These are phyloP conservation scores for Apamea crenata DNA, from an alignment of 2,888 invertebrate species.

Conservation along the genomic window DNA sequence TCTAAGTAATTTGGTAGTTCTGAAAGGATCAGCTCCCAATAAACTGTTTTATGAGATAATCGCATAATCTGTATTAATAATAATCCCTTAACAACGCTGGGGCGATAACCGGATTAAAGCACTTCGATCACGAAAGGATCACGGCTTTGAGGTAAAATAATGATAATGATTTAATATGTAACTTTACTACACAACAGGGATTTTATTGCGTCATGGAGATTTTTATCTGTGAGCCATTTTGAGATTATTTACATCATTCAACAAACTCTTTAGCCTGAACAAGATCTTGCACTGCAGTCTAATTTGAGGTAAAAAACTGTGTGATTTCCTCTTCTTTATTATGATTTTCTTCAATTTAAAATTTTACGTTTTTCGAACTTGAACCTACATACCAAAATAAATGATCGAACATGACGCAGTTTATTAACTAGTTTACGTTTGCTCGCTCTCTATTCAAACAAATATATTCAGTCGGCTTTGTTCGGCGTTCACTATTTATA, in stretches of 20 bases:
- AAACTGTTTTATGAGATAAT: conserved; percentile 55
- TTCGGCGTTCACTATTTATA: conserved; percentile 43
- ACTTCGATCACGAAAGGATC: conserved; percentile 24
- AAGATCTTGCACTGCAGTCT: not conserved
- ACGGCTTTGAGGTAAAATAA: conserved; percentile 11
- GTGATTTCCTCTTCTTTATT: not conserved
- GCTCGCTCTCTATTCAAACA: conserved; percentile 36
- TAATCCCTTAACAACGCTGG: conserved; percentile 55
- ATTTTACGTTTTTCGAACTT: not conserved
- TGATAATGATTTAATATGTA: not conserved
- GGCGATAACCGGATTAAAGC: conserved; percentile 46
- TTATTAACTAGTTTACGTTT: conserved; percentile 28
- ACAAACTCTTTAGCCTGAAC: not conserved
- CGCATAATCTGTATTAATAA: conserved; percentile 61
- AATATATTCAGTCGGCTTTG: conserved; percentile 38
- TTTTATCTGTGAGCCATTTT: not conserved
- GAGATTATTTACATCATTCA: not conserved
- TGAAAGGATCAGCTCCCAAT: conserved; percentile 49
- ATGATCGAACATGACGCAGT: conserved; percentile 15
- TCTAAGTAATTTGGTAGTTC: conserved; percentile 45
- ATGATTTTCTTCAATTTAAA: not conserved
- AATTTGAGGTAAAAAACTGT: not conserved
- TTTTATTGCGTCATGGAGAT: not conserved
- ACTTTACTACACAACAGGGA: not conserved
- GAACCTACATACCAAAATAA: not conserved